Conservation (phyloP, 1,140 invertebrate genomes). For the Drosophila pachea region DNA sequence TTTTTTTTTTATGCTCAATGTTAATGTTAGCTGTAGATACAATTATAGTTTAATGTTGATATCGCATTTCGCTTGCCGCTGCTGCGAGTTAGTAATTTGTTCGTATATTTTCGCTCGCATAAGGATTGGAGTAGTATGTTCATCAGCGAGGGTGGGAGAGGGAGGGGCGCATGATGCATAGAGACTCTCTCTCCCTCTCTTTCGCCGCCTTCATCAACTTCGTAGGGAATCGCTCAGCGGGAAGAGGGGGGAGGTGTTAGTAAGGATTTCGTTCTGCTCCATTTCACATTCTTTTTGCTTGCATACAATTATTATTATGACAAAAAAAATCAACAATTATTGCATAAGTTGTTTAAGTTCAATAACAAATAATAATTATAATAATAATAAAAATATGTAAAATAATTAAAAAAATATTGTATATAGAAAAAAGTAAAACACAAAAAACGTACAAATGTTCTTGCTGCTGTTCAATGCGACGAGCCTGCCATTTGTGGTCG, state of each 20-base stretch:
- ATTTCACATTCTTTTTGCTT: constrained; percentile 13
- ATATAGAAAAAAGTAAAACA: constrained; percentile 54
- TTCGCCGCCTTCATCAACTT: neutral
- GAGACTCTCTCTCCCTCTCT: constrained; percentile 1
- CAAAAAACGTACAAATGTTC: constrained; percentile 67
- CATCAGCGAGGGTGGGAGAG: neutral
- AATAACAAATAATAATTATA: constrained; percentile 74
- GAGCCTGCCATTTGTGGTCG: constrained; percentile 63
- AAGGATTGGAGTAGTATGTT: constrained; percentile 17
- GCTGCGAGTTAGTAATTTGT: constrained; percentile 44
- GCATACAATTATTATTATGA: constrained; percentile 63
- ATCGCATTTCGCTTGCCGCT: constrained; percentile 51
- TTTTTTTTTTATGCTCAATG: constrained; percentile 22
- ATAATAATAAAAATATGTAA: constrained; percentile 49
- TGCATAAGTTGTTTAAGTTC: constrained; percentile 68
- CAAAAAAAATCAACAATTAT: constrained; percentile 74
- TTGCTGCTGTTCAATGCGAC: constrained; percentile 55
- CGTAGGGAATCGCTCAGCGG: constrained; percentile 19
- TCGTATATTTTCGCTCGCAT: constrained; percentile 52
- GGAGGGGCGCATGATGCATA: neutral
- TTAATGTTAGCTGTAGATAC: constrained; percentile 42
- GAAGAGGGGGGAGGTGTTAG: too few relatives aligned
- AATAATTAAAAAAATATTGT: constrained; percentile 43
- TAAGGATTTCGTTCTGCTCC: constrained; percentile 24
- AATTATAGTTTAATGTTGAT: constrained; percentile 36